Percentiles rank a stretch among this genome's conserved stretches.
phyloP scores from a whole-genome alignment of 2,797 vertebrate genomes.

The Onychomys leucogaster region DNA sequence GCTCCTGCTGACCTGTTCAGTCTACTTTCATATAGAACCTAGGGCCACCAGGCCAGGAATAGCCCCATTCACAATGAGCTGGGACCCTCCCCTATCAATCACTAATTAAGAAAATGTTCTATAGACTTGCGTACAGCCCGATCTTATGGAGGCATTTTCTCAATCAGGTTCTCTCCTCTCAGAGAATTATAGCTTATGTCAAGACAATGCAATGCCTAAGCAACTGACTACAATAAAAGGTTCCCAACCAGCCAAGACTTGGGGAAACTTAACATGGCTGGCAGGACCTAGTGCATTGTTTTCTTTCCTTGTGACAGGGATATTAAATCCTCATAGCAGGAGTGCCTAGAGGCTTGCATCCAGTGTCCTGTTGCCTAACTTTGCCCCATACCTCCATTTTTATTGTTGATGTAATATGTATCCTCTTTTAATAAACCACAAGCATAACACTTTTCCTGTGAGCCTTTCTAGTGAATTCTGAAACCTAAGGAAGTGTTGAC shows the following conservation, averaged over 20 bases:
- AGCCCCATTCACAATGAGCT: background rate
- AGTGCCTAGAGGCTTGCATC: background rate
- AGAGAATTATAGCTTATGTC: background rate
- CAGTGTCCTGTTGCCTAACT: background rate
- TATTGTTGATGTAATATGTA: background rate
- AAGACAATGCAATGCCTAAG: background rate
- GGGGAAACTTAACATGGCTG: background rate
- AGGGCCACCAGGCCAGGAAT: background rate
- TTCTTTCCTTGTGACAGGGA: background rate
- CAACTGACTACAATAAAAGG: background rate
- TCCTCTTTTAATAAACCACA: background rate
- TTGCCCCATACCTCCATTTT: background rate
- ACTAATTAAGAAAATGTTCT: background rate
- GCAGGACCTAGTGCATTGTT: background rate
- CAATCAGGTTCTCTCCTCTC: background rate
- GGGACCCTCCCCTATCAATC: background rate
- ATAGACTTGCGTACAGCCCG: background rate
- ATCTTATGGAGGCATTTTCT: background rate
- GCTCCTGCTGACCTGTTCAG: background rate
- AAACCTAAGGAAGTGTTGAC: background rate
- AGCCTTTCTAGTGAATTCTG: background rate
- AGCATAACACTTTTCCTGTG: background rate
- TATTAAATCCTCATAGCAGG: background rate
- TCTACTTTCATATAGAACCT: background rate
- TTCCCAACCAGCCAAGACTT: background rate